Base-by-base conservation (phyloP, 2,888 invertebrate genomes). In the Ceramica pisi region DNA sequence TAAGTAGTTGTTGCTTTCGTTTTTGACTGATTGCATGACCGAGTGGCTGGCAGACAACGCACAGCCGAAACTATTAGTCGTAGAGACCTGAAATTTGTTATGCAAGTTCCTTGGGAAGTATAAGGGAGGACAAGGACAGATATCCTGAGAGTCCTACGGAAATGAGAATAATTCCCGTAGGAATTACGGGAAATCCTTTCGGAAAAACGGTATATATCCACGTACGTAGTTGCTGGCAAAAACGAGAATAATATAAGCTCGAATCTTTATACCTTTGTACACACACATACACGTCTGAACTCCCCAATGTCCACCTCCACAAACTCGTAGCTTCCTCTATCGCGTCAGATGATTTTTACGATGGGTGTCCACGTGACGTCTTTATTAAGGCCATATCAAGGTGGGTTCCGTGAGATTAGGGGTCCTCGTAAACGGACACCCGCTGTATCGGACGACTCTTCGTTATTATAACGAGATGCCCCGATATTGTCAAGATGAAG, bases 401-500 rank as follows among this genome's bases (percentile, higher is more conserved):
- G 93, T 93, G 91, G 90, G 90, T 88, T 78, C 88, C 84, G 78
- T 84, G 67, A 89, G 92, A 92, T 93, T 90, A 91, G 92, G 90
- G 89, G 63, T 82, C 83, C 79, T 92, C 93, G 90, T 93, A 93
- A 94, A 93, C 86, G 91, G 91, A 90, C 92, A 88, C 89, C 89
- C 89, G 89, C 89, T 89, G 91, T 86, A 89, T 83, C 85, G 88
- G 89, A 88, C 83, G 87, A 74, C 75, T 80, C 68, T 65, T 50
- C 79, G 73, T 79, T 86, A 82, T 81, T 76, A 81, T 73, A 75
- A 77, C 75, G 57, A 74, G 75, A 77, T 74, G 56, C 66, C 12
- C 21, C 67, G 69, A 79, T 78, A 79, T 66, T 78, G 69, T 51
- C 38, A 66, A 61, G 73, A 59, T 38, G 38, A 23, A 26, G 53